Base-by-base conservation (phyloP, 1,140 invertebrate species). In the Ptiloglossa arizonensis region DNA sequence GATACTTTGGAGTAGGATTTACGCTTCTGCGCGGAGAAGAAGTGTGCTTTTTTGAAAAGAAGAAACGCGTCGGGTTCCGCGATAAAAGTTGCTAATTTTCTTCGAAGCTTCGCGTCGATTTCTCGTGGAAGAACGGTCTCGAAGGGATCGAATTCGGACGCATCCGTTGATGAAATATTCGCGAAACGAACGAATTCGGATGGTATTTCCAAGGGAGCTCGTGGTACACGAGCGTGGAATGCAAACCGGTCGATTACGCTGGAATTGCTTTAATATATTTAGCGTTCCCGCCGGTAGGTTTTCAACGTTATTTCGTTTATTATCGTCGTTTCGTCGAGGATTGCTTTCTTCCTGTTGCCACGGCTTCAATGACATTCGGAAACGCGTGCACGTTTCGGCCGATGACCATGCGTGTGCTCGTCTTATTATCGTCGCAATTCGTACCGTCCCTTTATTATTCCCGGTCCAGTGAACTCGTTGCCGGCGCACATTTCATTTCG, bases 381-480 rank as follows among this genome's bases (percentile, higher is more conserved):
- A 59, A 44, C 41, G 57, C 32, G 19, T n/a, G 3, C 32, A 19
- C 32, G 54, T 32, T 59, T 46, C 13, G 27, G 6, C n/a, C 38
- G 27, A 2, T 27, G 24, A n/a, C 8, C 54, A 11, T 22, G 46
- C 46, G 19, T 73, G 70, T n/a, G 70, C 29, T 41, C 48, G 29
- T 5, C 22, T 35, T 38, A 75, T 75, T 66, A 75, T 67, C 38
- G 6, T 38, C 24, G 6, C 22, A 29, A n/a, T n/a, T 22, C 19
- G 17, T 54, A 38, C 27, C 35, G 38, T 24, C 15, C 15, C 27
- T 29, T 48, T 41, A 38, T 38, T 41, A 11, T 5, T 24, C 19
- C n/a, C 19, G 44, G 17, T 56, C 38, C 22, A 72, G 27, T 72
- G 46, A 63, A 52, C 70, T 64, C 52, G 22, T 68, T 67, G 52